Evolutionary conservation across 2,113 vertebrate species (phyloP).

Genomic region (Apeltes quadracus): DNA sequence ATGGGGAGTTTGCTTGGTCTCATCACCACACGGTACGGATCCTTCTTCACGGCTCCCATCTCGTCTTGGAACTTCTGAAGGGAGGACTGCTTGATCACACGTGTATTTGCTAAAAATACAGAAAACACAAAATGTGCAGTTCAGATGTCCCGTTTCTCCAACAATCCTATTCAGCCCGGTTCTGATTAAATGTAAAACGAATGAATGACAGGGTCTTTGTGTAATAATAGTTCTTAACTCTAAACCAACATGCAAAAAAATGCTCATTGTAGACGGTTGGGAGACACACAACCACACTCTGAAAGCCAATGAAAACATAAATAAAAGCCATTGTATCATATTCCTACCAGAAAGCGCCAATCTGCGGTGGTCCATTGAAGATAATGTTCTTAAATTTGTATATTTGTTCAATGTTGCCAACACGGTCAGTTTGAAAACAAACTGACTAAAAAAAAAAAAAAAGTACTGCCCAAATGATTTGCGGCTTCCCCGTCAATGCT

Average conservation of each 20-base stretch:
- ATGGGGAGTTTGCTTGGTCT: conserved; percentile 92
- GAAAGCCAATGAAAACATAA: not conserved
- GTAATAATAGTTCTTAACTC: not conserved
- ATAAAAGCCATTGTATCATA: not conserved
- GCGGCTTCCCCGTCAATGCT: not conserved
- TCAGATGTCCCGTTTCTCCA: not conserved
- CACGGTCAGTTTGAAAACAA: no score
- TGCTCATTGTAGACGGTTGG: not conserved
- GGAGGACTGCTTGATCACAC: conserved; percentile 96
- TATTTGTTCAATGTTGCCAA: not conserved
- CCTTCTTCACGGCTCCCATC: conserved; percentile 91
- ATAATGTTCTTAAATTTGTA: not conserved
- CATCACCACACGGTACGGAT: conserved; percentile 96
- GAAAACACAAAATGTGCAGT: not conserved
- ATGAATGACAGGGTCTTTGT: not conserved
- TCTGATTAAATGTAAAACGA: no score
- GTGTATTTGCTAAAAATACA: conserved; percentile 89
- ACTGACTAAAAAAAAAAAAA: no score
- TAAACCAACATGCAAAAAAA: not conserved
- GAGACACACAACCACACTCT: not conserved
- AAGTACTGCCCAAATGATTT: not conserved
- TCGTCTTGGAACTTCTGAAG: conserved; percentile 97
- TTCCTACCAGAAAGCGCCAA: not conserved
- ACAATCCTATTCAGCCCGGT: not conserved
- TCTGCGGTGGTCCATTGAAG: not conserved